Evolutionary conservation across 2,888 invertebrate genomes (phyloP).

Genomic region (Anoplius nigerrimus): DNA sequence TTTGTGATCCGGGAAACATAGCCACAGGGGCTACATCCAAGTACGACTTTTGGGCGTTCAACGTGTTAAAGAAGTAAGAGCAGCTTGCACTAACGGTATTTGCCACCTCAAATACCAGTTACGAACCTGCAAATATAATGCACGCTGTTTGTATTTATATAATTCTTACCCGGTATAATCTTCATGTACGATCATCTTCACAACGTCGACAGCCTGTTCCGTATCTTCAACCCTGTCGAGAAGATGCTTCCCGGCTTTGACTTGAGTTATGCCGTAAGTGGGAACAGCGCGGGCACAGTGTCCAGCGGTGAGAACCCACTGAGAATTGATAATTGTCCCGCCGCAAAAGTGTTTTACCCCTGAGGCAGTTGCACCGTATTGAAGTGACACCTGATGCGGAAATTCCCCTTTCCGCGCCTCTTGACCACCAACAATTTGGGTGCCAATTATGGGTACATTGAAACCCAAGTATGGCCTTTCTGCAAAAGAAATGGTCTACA

Average conservation of each 20-base stretch:
- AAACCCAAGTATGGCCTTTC: constrained; percentile 50
- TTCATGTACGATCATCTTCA: constrained; percentile 68
- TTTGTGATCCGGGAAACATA: no score
- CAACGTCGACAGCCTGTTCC: constrained; percentile 69
- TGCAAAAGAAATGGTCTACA: constrained; percentile 66
- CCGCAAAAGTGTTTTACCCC: constrained; percentile 67
- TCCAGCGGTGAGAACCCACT: constrained; percentile 74
- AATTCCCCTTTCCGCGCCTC: constrained; percentile 72
- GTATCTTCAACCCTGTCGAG: constrained; percentile 49
- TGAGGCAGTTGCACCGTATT: constrained; percentile 61
- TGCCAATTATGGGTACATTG: constrained; percentile 13
- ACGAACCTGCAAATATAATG: no score
- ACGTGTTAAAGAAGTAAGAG: no score
- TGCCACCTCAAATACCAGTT: no score
- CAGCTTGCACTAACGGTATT: no score
- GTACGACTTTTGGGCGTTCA: no score
- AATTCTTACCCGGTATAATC: constrained; percentile 61
- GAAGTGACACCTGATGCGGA: constrained; percentile 76
- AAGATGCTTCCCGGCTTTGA: constrained; percentile 55
- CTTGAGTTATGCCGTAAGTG: constrained; percentile 75
- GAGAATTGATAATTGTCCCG: constrained; percentile 70
- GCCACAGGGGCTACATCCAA: no score
- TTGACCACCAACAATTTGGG: constrained; percentile 58
- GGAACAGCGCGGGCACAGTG: constrained; percentile 70
- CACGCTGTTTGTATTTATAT: no score